phyloP scores from a whole-genome alignment of 2,797 vertebrate genomes.

The Channa striata region DNA sequence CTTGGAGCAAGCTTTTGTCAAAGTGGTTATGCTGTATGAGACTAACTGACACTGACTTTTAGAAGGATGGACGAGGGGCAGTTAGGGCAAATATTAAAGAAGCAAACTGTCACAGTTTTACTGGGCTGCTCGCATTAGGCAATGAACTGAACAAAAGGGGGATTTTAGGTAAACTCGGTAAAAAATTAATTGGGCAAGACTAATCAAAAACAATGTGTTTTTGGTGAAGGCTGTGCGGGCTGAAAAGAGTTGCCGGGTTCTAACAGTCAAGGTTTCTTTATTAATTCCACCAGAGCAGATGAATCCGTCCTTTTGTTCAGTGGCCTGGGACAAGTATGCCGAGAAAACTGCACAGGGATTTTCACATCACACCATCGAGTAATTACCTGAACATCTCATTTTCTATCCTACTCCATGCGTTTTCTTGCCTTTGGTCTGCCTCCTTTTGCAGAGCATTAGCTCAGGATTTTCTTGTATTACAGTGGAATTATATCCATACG shows the following conservation, averaged over 20 bases:
- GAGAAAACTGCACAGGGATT: slow-evolving; percentile 35
- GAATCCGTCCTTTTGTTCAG: slow-evolving; percentile 59
- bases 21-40: slow-evolving; percentile 40
- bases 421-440: slow-evolving; percentile 4
- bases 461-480: slow-evolving; percentile 40
- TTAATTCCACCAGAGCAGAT: slow-evolving; percentile 48
- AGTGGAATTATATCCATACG: slow-evolving; percentile 21
- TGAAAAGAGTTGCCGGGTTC: slow-evolving; percentile 17
- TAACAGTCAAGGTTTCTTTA: slow-evolving; percentile 48
- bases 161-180: slow-evolving; percentile 56
- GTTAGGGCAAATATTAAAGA: slow-evolving; percentile 53
- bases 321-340: slow-evolving; percentile 43
- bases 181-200: slow-evolving; percentile 62
- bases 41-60: slow-evolving; percentile 58
- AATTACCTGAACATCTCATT: slow-evolving; percentile 57
- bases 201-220: slow-evolving; percentile 73
- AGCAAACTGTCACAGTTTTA: slow-evolving; percentile 45
- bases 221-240: slow-evolving; percentile 44
- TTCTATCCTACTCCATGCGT: slow-evolving; percentile 26
- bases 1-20: slow-evolving; percentile 50
- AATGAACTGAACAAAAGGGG: slow-evolving; percentile 36
- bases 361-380: slow-evolving; percentile 45
- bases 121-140: slow-evolving; percentile 34
- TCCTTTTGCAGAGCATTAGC: slow-evolving; percentile 24
- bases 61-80: slow-evolving; percentile 14